Evolutionary conservation across 2,888 invertebrate genomes (phyloP).

Genomic region (Tetanocera ferruginea): DNA sequence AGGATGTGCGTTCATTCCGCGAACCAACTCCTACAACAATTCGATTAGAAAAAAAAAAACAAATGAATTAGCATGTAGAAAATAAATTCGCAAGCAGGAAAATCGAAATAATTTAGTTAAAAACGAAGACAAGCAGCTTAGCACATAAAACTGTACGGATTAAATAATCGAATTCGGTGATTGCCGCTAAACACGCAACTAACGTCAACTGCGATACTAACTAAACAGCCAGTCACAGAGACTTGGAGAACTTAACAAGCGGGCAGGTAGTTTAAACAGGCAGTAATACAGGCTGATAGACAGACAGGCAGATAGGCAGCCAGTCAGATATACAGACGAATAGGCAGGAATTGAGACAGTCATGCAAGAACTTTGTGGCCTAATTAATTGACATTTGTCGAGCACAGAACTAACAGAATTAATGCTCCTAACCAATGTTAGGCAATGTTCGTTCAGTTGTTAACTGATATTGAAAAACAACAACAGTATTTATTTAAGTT

Average conservation of each 20-base stretch:
- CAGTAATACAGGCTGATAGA: too few relatives aligned
- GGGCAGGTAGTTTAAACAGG: too few relatives aligned
- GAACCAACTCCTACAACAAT: not conserved
- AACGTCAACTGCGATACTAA: not conserved
- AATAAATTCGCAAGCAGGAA: not conserved
- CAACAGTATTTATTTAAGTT: too few relatives aligned
- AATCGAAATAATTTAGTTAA: not conserved
- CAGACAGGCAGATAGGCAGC: too few relatives aligned
- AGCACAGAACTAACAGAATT: not conserved
- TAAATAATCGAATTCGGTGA: slow-evolving; percentile 22
- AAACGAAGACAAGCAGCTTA: not conserved
- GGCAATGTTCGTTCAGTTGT: not conserved
- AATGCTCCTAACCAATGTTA: not conserved
- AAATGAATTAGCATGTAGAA: not conserved
- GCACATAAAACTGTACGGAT: not conserved
- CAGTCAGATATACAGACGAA: too few relatives aligned
- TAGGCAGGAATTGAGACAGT: not conserved
- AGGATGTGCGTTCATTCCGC: not conserved
- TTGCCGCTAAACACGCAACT: slow-evolving; percentile 13
- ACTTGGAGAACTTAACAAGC: too few relatives aligned
- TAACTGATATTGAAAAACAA: not conserved
- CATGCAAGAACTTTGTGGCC: slow-evolving; percentile 6
- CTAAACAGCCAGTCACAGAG: not conserved
- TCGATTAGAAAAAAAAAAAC: not conserved
- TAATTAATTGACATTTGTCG: not conserved